Percentiles rank a stretch among this genome's conserved stretches.
phyloP scores from a whole-genome alignment of 2,888 invertebrate genomes.

The Mimas tiliae region DNA sequence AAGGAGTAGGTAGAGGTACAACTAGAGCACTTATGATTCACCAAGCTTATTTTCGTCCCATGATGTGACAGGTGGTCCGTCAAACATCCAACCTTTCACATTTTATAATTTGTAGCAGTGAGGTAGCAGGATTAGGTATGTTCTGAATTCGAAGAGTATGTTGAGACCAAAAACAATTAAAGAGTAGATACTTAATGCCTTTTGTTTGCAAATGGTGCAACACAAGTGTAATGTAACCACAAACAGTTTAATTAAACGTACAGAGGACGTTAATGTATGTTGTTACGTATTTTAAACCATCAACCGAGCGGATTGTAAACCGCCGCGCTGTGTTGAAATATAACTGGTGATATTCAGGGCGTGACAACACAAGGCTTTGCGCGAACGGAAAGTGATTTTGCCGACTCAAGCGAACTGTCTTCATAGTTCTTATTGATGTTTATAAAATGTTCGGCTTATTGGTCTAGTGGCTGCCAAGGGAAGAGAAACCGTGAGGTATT shows the following conservation, averaged over 20 bases:
- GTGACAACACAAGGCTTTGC: slow-evolving; percentile 64
- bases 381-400: slow-evolving; percentile 53
- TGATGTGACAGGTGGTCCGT: too few relatives aligned
- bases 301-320: slow-evolving; percentile 35
- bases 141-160: not conserved
- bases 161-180: not conserved
- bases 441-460: not conserved
- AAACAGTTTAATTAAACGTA: not conserved
- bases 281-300: slow-evolving; percentile 30
- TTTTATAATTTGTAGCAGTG: too few relatives aligned
- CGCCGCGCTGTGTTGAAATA: slow-evolving; percentile 49
- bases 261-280: slow-evolving; percentile 9
- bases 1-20: too few relatives aligned
- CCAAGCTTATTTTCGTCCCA: too few relatives aligned
- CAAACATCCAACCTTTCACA: too few relatives aligned
- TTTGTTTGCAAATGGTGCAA: not conserved
- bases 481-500: too few relatives aligned
- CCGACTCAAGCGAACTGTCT: slow-evolving; percentile 8
- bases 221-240: not conserved
- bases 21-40: too few relatives aligned
- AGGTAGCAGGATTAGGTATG: not conserved
- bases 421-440: slow-evolving; percentile 4
- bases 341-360: slow-evolving; percentile 62
- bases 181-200: not conserved
- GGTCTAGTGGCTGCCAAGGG: too few relatives aligned